Conservation (phyloP, 2,797 vertebrate genomes). For the Brotula barbata region DNA sequence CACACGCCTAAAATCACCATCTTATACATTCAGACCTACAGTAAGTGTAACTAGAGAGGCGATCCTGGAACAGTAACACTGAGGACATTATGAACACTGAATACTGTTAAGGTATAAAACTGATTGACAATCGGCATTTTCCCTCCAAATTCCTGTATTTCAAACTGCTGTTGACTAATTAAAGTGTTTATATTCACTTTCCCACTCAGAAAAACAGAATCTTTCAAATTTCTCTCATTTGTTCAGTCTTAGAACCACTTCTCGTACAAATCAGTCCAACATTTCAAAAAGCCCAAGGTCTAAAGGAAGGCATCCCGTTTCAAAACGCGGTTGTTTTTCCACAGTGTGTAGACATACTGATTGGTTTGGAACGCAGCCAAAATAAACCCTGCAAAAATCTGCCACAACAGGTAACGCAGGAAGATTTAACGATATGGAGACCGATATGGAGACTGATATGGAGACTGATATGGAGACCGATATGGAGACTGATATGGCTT, state of each 20-base stretch:
- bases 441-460: no score
- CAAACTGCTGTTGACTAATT: no score
- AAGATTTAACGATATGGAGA: no score
- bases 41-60: no score
- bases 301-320: conserved; percentile 4
- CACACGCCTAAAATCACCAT: conserved; percentile 12
- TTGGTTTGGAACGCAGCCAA: conserved; percentile 23
- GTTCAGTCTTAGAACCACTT: no score
- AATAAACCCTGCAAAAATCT: conserved; percentile 3
- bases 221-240: no score
- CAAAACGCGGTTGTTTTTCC: conserved; percentile 3
- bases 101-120: neutral
- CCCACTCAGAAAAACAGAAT: neutral
- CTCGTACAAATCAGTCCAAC: no score
- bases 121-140: neutral
- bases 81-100: conserved; percentile 6
- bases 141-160: no score
- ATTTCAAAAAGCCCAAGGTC: neutral
- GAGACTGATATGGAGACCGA: no score
- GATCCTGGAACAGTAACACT: conserved; percentile 7
- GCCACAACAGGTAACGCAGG: conserved; percentile 10
- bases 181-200: neutral
- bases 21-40: conserved; percentile 35
- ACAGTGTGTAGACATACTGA: no score
- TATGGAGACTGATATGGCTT: neutral